A percentile compares a stretch with the other conserved stretches of the same genome.
phyloP scores from a whole-genome alignment of 2,113 vertebrate species.

The Rhagologus leucostigma region DNA sequence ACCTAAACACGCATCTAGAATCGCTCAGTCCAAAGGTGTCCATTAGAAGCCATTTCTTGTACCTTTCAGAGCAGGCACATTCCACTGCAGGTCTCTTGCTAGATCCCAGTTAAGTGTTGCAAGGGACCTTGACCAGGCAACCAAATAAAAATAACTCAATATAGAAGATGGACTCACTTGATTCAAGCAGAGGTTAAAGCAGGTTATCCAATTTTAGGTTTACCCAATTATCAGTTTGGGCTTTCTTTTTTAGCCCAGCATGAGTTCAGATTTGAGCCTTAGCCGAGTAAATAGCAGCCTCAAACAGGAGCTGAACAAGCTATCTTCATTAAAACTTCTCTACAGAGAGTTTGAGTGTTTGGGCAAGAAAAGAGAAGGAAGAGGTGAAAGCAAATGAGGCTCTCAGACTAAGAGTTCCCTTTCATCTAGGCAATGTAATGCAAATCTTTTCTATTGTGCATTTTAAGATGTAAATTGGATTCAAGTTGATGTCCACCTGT shows the following conservation, averaged over 20 bases:
- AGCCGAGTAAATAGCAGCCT: slow-evolving; percentile 23
- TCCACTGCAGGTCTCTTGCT: neutral
- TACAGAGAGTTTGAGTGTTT: slow-evolving; percentile 20
- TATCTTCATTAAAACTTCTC: slow-evolving; percentile 66
- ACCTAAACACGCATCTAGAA: neutral
- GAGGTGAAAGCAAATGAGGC: neutral
- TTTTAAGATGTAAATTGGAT: slow-evolving; percentile 63
- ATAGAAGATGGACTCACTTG: neutral
- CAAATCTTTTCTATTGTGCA: slow-evolving; percentile 26
- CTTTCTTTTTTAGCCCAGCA: slow-evolving; percentile 32
- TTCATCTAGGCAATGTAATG: slow-evolving; percentile 40
- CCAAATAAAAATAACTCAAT: neutral
- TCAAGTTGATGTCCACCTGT: slow-evolving; percentile 66
- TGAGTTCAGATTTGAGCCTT: slow-evolving; percentile 10
- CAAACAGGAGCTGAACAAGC: slow-evolving; percentile 16
- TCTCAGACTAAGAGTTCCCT: slow-evolving; percentile 31
- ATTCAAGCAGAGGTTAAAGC: neutral
- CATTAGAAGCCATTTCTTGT: neutral
- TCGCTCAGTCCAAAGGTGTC: neutral
- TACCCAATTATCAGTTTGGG: slow-evolving; percentile 21
- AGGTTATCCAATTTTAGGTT: neutral
- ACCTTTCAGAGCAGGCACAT: neutral
- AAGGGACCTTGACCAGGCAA: neutral
- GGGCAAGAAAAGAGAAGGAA: neutral
- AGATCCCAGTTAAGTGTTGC: neutral